These are phyloP conservation scores for fruit fly (Drosophila melanogaster) DNA, from an alignment of 1,140 invertebrate genomes.

Conservation along the genomic window DNA sequence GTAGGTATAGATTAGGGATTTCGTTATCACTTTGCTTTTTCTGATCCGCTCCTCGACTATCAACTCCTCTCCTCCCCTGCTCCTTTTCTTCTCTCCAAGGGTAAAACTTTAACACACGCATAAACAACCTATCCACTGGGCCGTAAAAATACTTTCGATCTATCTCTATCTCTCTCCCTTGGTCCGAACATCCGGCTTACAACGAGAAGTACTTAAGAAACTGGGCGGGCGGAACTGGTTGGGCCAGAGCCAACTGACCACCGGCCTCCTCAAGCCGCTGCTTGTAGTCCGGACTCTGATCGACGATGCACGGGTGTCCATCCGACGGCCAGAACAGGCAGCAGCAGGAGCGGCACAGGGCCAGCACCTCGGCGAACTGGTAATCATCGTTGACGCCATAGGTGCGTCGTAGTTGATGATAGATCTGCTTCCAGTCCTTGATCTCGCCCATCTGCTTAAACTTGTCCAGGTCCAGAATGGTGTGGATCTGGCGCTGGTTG, in stretches of 20 bases:
- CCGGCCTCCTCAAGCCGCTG: constrained; percentile 91
- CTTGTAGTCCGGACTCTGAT: constrained; percentile 91
- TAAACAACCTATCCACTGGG: constrained; percentile 34
- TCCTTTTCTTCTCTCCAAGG: constrained; percentile 10
- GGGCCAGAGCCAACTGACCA: constrained; percentile 91
- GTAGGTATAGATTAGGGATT: constrained; percentile 44
- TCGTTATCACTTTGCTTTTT: constrained; percentile 76
- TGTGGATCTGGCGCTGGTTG: constrained; percentile 92
- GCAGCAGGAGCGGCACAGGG: constrained; percentile 96
- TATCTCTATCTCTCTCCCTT: constrained; percentile 61
- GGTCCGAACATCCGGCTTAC: constrained; percentile 84
- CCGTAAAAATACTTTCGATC: constrained; percentile 57
- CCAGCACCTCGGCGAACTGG: constrained; percentile 96
- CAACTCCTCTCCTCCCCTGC: neutral
- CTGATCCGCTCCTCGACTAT: constrained; percentile 16
- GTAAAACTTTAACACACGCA: constrained; percentile 69
- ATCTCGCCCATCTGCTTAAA: constrained; percentile 85
- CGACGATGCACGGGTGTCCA: constrained; percentile 95
- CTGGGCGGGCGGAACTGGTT: constrained; percentile 93
- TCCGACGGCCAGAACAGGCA: constrained; percentile 98
- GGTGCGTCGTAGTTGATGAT: constrained; percentile 91
- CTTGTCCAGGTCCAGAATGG: constrained; percentile 87
- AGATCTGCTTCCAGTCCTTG: constrained; percentile 89
- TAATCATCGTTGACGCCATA: constrained; percentile 95
- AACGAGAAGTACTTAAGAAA: constrained; percentile 96